These are phyloP conservation scores for Matsumyia berberina DNA, from an alignment of 2,888 invertebrate genomes.

Conservation along the genomic window DNA sequence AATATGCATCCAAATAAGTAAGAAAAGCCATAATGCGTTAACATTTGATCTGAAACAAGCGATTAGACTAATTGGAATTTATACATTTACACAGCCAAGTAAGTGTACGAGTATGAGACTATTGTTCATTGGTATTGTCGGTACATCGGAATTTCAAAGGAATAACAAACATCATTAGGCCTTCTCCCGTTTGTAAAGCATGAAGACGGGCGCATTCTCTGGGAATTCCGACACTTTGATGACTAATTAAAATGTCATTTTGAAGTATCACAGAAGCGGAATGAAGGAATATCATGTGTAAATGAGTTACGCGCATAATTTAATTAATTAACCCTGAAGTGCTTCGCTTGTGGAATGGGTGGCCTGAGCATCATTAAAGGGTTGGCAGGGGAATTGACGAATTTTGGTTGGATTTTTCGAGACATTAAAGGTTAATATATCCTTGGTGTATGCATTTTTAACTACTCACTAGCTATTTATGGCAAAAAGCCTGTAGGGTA, in stretches of 20 bases:
- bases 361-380: slow-evolving; percentile 11
- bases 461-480: too few relatives aligned
- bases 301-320: slow-evolving; percentile 49
- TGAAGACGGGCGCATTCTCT: not conserved
- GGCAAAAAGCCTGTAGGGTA: too few relatives aligned
- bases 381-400: not conserved
- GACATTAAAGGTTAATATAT: too few relatives aligned
- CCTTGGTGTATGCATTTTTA: too few relatives aligned
- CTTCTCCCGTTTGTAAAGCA: not conserved
- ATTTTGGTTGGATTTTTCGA: too few relatives aligned
- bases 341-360: slow-evolving; percentile 12
- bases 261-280: slow-evolving; percentile 25
- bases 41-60: slow-evolving; percentile 30
- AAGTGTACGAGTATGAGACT: not conserved
- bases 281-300: slow-evolving; percentile 18
- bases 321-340: slow-evolving; percentile 58
- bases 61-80: slow-evolving; percentile 34
- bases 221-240: slow-evolving; percentile 37
- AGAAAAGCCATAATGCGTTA: slow-evolving; percentile 28
- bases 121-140: not conserved
- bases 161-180: slow-evolving; percentile 38
- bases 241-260: slow-evolving; percentile 63
- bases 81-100: not conserved
- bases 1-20: slow-evolving; percentile 17
- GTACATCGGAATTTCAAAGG: not conserved